Percentiles rank a stretch among this genome's conserved stretches.
phyloP scores from a whole-genome alignment of 2,113 vertebrate species.

The Athene noctua region DNA sequence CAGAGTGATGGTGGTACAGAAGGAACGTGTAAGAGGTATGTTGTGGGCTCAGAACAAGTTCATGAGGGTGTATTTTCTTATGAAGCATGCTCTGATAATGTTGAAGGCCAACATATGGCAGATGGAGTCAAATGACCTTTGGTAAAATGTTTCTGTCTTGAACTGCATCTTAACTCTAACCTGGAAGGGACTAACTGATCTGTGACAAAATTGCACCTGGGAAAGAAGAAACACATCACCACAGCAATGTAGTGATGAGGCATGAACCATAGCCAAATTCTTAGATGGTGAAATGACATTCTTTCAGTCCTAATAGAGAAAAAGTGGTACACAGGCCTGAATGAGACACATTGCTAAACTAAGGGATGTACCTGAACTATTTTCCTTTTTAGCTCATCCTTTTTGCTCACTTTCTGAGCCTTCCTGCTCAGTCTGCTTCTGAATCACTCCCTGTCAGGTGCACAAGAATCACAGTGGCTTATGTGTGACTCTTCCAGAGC shows the following conservation, averaged over 20 bases:
- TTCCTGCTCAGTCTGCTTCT: not conserved
- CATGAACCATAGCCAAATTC: accelerated
- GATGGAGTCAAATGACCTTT: not conserved
- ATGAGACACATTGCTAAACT: not conserved
- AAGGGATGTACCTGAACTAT: not conserved
- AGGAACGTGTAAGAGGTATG: not conserved
- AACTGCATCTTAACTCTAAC: not conserved
- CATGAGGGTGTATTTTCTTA: not conserved
- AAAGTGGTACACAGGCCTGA: not conserved
- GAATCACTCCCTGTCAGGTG: accelerated
- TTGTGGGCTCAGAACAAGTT: not conserved
- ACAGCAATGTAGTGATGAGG: not conserved
- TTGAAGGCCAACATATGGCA: not conserved
- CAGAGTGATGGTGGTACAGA: not conserved
- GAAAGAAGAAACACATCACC: not conserved
- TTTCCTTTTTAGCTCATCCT: not conserved
- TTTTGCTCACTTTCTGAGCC: not conserved
- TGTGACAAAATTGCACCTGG: not conserved
- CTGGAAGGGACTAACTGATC: not conserved
- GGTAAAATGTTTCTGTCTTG: not conserved
- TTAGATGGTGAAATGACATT: not conserved
- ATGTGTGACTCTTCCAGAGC: accelerated
- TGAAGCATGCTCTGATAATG: not conserved
- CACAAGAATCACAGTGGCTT: not conserved
- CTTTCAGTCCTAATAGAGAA: not conserved